Conservation (phyloP, 2,888 invertebrate species). For the Sepioteuthis lessoniana region DNA sequence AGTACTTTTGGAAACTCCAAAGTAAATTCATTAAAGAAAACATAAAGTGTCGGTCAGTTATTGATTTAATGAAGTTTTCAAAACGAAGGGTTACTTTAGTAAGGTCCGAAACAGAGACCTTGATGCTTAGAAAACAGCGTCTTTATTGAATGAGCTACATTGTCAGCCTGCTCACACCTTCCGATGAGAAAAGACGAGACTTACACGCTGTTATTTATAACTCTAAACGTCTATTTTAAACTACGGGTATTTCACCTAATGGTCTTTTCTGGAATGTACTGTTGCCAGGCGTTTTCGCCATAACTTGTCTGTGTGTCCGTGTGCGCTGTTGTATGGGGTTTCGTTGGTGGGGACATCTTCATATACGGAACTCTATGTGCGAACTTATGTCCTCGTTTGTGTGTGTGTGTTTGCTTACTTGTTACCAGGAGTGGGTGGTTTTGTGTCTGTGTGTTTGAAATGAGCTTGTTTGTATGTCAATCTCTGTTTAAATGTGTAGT, state of each 20-base stretch:
- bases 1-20: too few species aligned
- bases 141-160: neutral
- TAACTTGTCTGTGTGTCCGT: neutral
- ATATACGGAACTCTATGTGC: neutral
- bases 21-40: too few species aligned
- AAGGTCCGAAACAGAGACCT: too few species aligned
- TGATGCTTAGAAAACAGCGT: too few species aligned
- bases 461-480: too few species aligned
- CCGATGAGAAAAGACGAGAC: neutral
- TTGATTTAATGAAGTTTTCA: too few species aligned
- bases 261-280: neutral
- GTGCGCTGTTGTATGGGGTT: neutral
- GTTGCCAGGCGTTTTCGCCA: conserved; percentile 10
- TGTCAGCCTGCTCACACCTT: neutral
- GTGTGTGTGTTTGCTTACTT: neutral
- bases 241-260: neutral
- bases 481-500: too few species aligned
- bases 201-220: neutral
- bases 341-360: neutral
- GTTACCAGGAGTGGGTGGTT: too few species aligned
- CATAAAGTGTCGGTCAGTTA: too few species aligned
- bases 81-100: too few species aligned
- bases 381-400: neutral
- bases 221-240: neutral
- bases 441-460: too few species aligned